Conservation (phyloP, 2,113 vertebrate genomes). For the Trachemys scripta region DNA sequence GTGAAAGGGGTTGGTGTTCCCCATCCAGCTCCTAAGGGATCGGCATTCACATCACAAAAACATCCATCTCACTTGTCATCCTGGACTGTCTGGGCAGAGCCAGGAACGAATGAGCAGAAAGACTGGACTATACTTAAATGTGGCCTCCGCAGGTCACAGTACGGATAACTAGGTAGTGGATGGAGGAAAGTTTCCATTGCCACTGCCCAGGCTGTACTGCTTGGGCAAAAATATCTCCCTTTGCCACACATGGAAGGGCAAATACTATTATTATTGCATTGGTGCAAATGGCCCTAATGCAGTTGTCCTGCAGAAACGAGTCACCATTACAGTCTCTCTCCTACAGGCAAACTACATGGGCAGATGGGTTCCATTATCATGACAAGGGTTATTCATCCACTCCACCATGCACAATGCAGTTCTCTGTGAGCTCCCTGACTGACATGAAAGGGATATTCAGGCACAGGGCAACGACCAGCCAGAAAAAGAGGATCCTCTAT, state of each 20-base stretch:
- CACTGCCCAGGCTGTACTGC: background rate
- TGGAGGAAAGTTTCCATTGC: background rate
- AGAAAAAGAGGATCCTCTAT: background rate
- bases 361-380: background rate
- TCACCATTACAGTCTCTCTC: background rate
- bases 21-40: background rate
- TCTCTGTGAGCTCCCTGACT: background rate
- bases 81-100: background rate
- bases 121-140: background rate
- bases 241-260: background rate
- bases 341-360: background rate
- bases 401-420: background rate
- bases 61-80: background rate
- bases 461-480: background rate
- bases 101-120: background rate
- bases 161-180: background rate
- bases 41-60: background rate
- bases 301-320: background rate
- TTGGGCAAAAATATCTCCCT: background rate
- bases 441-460: rapidly evolving
- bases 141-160: background rate
- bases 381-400: background rate
- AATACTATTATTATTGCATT: background rate
- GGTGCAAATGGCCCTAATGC: background rate
- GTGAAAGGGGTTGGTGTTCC: background rate